These are phyloP conservation scores for Cichladusa arquata DNA, from an alignment of 2,113 vertebrate species.

Conservation along the genomic window DNA sequence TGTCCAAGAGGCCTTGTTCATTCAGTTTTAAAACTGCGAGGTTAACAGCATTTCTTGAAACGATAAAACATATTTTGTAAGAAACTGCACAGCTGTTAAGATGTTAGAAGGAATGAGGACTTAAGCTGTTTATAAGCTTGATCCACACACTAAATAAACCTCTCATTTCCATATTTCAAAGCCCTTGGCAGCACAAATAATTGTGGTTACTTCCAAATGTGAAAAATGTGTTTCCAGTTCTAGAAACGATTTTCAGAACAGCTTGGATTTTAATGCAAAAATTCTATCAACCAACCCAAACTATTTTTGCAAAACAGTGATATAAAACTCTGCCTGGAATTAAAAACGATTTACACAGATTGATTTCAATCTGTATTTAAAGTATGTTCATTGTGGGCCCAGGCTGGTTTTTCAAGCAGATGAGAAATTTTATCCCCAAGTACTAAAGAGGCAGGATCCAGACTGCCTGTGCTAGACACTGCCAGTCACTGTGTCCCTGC, in stretches of 20 bases:
- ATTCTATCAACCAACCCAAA: slow-evolving; percentile 54
- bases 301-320: slow-evolving; percentile 24
- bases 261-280: slow-evolving; percentile 34
- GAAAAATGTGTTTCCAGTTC: slow-evolving; percentile 13
- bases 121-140: slow-evolving; percentile 80
- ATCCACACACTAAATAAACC: slow-evolving; percentile 84
- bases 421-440: not conserved
- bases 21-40: slow-evolving; percentile 99
- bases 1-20: slow-evolving; percentile 99
- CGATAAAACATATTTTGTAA: slow-evolving; percentile 99
- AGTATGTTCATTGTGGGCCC: not conserved
- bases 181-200: slow-evolving; percentile 36
- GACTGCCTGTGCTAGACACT: not conserved
- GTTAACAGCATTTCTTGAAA: slow-evolving; percentile 99
- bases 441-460: not conserved
- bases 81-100: slow-evolving; percentile 88
- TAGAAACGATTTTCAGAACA: slow-evolving; percentile 24
- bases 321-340: slow-evolving; percentile 40
- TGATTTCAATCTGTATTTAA: not conserved
- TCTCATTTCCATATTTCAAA: slow-evolving; percentile 75
- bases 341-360: not conserved
- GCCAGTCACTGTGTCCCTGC: not conserved
- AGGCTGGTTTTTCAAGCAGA: slow-evolving; percentile 1
- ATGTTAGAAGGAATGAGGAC: slow-evolving; percentile 83
- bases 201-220: slow-evolving; percentile 26